These are phyloP conservation scores for Apostichopus japonicus DNA, from an alignment of 35 echinoderm and acorn worm species.

Conservation along the genomic window DNA sequence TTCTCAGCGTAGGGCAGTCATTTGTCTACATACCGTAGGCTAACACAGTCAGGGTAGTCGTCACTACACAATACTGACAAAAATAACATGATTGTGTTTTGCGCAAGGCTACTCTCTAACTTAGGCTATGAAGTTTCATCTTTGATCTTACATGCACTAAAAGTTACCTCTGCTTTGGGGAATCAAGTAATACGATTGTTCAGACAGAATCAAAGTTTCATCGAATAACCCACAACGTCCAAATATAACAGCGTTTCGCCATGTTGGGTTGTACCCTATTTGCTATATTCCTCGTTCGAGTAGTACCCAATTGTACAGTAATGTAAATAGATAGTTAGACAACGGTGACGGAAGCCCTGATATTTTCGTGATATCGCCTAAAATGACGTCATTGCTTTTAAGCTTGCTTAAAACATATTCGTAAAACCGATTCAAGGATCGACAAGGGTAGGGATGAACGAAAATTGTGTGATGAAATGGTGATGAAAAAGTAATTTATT, in stretches of 20 bases:
- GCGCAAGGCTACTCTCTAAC: no score
- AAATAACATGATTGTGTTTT: no score
- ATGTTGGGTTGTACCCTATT: neutral
- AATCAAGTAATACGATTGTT: neutral
- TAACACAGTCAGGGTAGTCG: no score
- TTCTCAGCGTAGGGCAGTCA: no score
- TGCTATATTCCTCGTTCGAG: neutral
- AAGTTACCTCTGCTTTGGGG: neutral
- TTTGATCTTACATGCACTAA: no score
- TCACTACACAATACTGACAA: no score
- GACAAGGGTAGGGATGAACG: no score
- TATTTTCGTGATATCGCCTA: slow-evolving; percentile 10
- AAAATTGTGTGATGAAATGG: no score
- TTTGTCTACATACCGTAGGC: no score
- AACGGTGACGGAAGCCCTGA: neutral
- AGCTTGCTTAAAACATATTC: neutral
- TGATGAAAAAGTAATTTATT: no score
- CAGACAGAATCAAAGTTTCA: neutral
- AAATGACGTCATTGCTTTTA: slow-evolving; percentile 4
- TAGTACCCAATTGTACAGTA: neutral
- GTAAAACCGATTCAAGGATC: no score
- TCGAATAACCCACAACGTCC: neutral
- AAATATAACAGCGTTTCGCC: neutral
- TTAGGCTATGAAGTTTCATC: no score
- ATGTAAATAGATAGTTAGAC: neutral